Evolutionary conservation across 2,797 vertebrate species (phyloP).

Genomic region (Leptoclinus maculatus): DNA sequence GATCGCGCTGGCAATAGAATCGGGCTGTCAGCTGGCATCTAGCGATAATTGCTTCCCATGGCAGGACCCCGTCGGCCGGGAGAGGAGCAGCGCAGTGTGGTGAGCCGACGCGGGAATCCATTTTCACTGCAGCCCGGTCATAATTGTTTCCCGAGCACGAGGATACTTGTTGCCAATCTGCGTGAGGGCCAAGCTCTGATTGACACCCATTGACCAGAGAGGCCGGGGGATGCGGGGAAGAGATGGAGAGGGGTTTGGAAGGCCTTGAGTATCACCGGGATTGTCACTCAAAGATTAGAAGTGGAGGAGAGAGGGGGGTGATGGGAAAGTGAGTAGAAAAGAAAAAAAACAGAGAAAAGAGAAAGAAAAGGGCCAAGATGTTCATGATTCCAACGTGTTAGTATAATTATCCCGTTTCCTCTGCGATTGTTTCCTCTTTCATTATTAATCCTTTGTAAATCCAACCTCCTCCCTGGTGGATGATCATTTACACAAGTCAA

Average conservation of each 20-base stretch:
- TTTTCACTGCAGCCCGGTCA: constrained; percentile 90
- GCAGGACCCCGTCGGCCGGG: constrained; percentile 91
- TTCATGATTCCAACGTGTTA: constrained; percentile 12
- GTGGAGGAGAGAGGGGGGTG: constrained; percentile 17
- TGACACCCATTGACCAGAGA: constrained; percentile 93
- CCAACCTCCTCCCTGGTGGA: constrained; percentile 59
- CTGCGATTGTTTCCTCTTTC: constrained; percentile 53
- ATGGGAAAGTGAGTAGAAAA: constrained; percentile 38
- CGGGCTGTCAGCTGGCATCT: constrained; percentile 98
- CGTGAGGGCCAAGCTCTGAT: constrained; percentile 87
- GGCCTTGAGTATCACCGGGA: constrained; percentile 73
- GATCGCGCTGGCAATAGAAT: constrained; percentile 91
- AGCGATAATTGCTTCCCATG: constrained; percentile 99
- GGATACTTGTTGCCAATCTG: constrained; percentile 91
- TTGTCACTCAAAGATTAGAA: constrained; percentile 80
- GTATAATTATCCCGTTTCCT: constrained; percentile 41
- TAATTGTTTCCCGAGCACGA: constrained; percentile 92
- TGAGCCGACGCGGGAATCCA: constrained; percentile 87
- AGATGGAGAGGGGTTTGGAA: constrained; percentile 62
- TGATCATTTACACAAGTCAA: constrained; percentile 77
- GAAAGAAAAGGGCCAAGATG: not conserved
- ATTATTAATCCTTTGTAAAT: constrained; percentile 70
- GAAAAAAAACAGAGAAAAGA: not conserved
- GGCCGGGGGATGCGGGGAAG: constrained; percentile 62
- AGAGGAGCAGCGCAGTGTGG: constrained; percentile 65